Evolutionary conservation across 1,140 invertebrate genomes (phyloP), one percentile per base, ranked within the genome.

Genomic region (Drosophila dunni): DNA sequence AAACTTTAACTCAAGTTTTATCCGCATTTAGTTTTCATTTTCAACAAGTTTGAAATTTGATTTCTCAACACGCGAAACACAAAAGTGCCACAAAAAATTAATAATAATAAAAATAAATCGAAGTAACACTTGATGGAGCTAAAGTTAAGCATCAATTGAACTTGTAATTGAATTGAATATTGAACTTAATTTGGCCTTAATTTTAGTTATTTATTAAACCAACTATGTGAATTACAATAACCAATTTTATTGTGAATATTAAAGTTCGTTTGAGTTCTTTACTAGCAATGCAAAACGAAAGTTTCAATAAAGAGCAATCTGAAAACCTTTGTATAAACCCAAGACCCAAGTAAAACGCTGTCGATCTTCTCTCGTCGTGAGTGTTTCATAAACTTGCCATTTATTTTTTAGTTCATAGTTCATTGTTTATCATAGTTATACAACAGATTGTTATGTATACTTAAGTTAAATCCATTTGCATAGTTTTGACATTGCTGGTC

Each of bases 161-260:
- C 48, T 74, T 78, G 72, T 81, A 29, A 29, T 29, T 29, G 24
- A 29, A 29, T 29, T 2, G 61, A 67, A 40, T 44, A 56, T 62
- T 38, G 58, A 72, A 69, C 63, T 77, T 77, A 51, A 76, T 88
- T 88, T 83, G 84, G 79, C 79, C 79, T 80, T 89, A 89, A 76
- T 53, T 89, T 83, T 88, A 88, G 83, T 88, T 89, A 88, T 83
- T 89, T 88, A 89, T 88, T 86, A 54, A 64, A 75, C 20, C 53
- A 50, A 79, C 64, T 75, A 75, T 67, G 62, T 85, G 78, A 63
- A 81, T 82, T 77, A 86, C 64, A 51, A 77, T 79, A 79, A 86
- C 68, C 71, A 75, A 57, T 44, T 66, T 58, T 53, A 69, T 57
- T 68, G 60, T 70, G 60, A 70, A 71, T 70, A 75, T 53, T 60